Evolutionary conservation across 2,888 invertebrate genomes (phyloP).

Genomic region (Adineta ricciae): DNA sequence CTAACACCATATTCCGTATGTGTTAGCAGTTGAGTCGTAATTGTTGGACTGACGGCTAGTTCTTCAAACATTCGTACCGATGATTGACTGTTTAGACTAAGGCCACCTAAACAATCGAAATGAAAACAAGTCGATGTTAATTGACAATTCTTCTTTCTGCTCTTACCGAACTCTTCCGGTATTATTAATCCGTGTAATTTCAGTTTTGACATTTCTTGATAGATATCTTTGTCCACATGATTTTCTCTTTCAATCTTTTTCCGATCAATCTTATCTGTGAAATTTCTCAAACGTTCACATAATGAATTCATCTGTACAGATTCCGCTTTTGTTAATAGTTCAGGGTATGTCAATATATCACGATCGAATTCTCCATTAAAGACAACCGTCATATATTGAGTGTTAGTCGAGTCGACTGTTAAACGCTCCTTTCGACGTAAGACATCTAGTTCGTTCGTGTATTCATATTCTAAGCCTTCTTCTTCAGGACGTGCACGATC

Average conservation of each 20-base stretch:
- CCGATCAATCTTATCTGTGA: not conserved
- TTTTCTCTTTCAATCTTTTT: slow-evolving; percentile 14
- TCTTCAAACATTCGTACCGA: slow-evolving; percentile 20
- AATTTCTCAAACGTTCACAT: slow-evolving; percentile 9
- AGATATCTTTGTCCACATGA: not conserved
- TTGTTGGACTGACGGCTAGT: slow-evolving; percentile 1
- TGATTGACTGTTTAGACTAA: slow-evolving; percentile 15
- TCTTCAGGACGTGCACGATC: not conserved
- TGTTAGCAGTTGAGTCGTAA: not conserved
- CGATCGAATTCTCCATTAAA: slow-evolving; percentile 18
- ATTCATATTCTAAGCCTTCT: slow-evolving; percentile 16
- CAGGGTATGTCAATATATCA: slow-evolving; percentile 13
- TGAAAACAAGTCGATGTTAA: too few relatives aligned
- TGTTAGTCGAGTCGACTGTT: slow-evolving; percentile 1
- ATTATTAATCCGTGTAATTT: not conserved
- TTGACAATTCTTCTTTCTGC: too few relatives aligned
- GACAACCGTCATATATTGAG: slow-evolving; percentile 8
- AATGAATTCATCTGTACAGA: not conserved
- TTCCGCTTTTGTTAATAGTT: not conserved
- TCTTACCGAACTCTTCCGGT: slow-evolving; percentile 11
- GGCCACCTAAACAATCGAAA: not conserved
- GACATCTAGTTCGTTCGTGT: slow-evolving; percentile 2
- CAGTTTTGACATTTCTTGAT: not conserved
- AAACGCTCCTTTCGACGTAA: slow-evolving; percentile 1
- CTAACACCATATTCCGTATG: slow-evolving; percentile 9